Evolutionary conservation across 2,797 vertebrate genomes (phyloP).

Genomic region (Enteromius paludinosus): DNA sequence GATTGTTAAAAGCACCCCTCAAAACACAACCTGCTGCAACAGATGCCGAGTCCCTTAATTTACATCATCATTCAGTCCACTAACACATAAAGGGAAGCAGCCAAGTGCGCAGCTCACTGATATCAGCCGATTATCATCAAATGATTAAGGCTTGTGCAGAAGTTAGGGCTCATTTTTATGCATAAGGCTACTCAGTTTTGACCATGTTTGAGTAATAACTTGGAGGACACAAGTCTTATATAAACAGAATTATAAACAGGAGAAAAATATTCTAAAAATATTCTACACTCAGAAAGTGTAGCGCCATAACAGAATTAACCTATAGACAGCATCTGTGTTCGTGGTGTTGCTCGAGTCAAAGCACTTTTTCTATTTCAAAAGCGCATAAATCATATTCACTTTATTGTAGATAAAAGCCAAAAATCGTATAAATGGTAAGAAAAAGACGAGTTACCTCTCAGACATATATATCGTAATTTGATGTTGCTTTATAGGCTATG

Average conservation of each 20-base stretch:
- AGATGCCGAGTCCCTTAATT: slow-evolving; percentile 68
- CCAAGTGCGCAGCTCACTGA: slow-evolving; percentile 29
- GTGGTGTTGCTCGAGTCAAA: no score
- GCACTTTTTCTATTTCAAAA: no score
- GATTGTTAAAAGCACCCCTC: slow-evolving; percentile 65
- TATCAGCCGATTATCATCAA: slow-evolving; percentile 38
- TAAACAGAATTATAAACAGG: slow-evolving; percentile 2
- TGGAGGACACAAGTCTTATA: background rate
- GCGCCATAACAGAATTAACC: no score
- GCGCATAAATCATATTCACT: no score
- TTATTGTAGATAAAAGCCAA: no score
- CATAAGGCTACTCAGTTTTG: slow-evolving; percentile 5
- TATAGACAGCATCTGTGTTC: no score
- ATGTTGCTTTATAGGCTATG: no score
- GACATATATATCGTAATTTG: no score
- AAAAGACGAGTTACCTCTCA: no score
- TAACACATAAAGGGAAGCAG: slow-evolving; percentile 56
- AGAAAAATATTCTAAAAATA: background rate
- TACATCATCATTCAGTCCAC: slow-evolving; percentile 65
- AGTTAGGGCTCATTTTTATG: slow-evolving; percentile 19
- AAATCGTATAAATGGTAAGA: no score
- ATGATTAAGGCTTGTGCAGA: slow-evolving; percentile 42
- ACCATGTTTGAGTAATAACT: slow-evolving; percentile 13
- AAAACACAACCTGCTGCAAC: slow-evolving; percentile 59
- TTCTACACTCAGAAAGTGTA: no score